Evolutionary conservation across 2,888 invertebrate genomes (phyloP).

Genomic region (Orchestes rusci): DNA sequence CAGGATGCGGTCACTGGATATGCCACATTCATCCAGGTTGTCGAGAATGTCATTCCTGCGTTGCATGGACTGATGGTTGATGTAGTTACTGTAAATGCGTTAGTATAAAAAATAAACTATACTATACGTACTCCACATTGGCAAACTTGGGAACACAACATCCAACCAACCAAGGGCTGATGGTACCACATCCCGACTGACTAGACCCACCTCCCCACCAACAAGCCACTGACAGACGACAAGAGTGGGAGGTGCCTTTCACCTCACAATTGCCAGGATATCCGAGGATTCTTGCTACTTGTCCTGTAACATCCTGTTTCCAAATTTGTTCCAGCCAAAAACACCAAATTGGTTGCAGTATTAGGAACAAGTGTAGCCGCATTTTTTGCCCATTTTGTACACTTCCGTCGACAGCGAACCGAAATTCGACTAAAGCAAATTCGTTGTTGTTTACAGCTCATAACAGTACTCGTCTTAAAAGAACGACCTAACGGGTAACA

Average conservation of each 20-base stretch:
- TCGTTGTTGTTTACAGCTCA: no score
- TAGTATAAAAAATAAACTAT: background rate
- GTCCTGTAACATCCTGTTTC: no score
- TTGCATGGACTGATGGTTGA: slow-evolving; percentile 31
- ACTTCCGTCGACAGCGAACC: no score
- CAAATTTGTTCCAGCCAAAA: no score
- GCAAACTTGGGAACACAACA: slow-evolving; percentile 51
- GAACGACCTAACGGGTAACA: no score
- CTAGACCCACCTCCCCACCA: slow-evolving; percentile 68
- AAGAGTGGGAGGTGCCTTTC: slow-evolving; percentile 54
- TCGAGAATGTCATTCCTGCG: slow-evolving; percentile 39
- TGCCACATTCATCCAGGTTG: slow-evolving; percentile 51
- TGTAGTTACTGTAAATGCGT: no score
- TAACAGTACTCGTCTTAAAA: no score
- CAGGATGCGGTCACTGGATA: slow-evolving; percentile 51
- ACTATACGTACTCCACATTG: background rate
- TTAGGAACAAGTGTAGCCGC: no score
- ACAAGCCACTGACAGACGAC: slow-evolving; percentile 64
- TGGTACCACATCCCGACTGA: slow-evolving; percentile 58
- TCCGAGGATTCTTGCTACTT: no score
- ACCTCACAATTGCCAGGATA: slow-evolving; percentile 53
- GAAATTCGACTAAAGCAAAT: no score
- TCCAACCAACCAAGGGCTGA: slow-evolving; percentile 63
- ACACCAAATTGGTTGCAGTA: no score
- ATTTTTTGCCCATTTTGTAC: no score